Evolutionary conservation across 2,888 invertebrate genomes (phyloP), one percentile per base, ranked within the genome.

Genomic region (Neuroscelio doddi): DNA sequence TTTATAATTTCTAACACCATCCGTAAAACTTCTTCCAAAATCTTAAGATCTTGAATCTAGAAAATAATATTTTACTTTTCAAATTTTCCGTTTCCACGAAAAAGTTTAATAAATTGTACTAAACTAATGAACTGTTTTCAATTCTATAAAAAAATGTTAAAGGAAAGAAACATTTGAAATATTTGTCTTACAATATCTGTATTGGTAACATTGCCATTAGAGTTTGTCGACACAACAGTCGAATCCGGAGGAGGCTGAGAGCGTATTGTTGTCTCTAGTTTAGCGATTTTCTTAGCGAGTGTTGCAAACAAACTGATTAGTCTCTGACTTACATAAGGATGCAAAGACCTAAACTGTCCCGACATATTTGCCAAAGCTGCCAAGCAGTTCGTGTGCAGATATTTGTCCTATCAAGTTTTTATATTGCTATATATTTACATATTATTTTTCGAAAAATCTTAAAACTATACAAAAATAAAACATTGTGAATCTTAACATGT

Each of bases 331-430:
- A 98, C 98, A 82, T 97, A 97, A 0, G 98, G 96, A 85, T 98
- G 97, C 14, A 99, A 87, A 56, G 94, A 90, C 75, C 94, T 90
- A 84, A 98, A 98, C 80, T 93, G 92, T 70, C 91, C 92, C 29
- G 98, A 98, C 98, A 99, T 98, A 78, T 99, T 99, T 10, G 99
- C 98, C 72, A 99, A 88, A 3, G 98, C 98, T 1, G 99, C 99
- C 68, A 99, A 87, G 81, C 98, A 98, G 86, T 99, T 99, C 1
- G 98, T 98, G 84, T 99, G 99, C 12, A 99, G 88, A 85, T 99
- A 99, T 85, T 97, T 97, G 83, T 98, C 98, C 89, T 90, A 72
- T 36, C 67, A 75, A 70, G 41, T 15, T 44, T 21, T 17, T 26
- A 49, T 15, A n/a, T n/a, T n/a, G n/a, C n/a, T n/a, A n/a, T n/a